Evolutionary conservation across 2,888 invertebrate species (phyloP), one percentile per base, ranked within the genome.

Genomic region (Flexamia atlantica): DNA sequence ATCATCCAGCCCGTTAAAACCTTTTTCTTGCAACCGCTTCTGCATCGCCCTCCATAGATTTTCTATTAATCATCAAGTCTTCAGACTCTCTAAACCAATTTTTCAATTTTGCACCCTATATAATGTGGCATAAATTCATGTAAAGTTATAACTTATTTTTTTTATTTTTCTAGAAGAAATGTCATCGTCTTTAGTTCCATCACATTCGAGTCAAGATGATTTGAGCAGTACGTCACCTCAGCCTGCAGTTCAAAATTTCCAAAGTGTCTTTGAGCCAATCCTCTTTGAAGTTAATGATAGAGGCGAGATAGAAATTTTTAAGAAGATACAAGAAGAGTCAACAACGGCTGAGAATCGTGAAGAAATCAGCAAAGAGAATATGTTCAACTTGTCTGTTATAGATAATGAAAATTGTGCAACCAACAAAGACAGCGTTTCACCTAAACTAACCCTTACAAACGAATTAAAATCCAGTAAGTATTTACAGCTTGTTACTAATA

Each of bases 261-360:
- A 28, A 28, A 3, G 10, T 10, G 40, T 32, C 25, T 40, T 74
- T 40, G 25, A 42, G 12, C 40, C 40, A 3, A 74, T 74, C 23
- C 7, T 74, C 1, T 42, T 74, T 74, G 74, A 74, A 42, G 25
- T 74, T n/a, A 74, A 74, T 36, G 74, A 36, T 4, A 30, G 3
- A 14, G 64, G 64, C 30, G 64, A 64, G 64, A 28, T 64, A 9
- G 64, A 64, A 64, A 14, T 64, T n/a, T n/a, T n/a, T n/a, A n/a
- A n/a, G n/a, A n/a, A n/a, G n/a, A n/a, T n/a, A n/a, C n/a, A n/a
- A n/a, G n/a, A 14, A 9, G 7, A 30, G 64, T 5, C 14, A 64
- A 5, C 64, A 17, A 14, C 3, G 1, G 28, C 28, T 14, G 20
- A 4, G 2, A 64, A 64, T 14, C 25, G 30, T 10, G 23, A 25